A percentile compares a stretch with the other conserved stretches of the same genome.
phyloP scores from a whole-genome alignment of 2,113 vertebrate genomes.

The Rhabdornis inornatus region DNA sequence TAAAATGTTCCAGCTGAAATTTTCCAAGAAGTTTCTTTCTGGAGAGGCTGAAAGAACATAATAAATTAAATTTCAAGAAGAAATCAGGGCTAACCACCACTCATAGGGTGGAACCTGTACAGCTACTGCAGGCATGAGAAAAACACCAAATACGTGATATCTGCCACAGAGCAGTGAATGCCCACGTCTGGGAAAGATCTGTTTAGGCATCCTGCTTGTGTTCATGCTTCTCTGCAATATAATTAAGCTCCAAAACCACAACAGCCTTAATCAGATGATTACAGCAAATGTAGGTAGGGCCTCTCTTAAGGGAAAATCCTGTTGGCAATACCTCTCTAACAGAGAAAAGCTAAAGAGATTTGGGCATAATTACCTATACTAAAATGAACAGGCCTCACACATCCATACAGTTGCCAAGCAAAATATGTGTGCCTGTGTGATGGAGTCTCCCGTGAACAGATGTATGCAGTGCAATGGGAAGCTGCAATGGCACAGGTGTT shows the following conservation, averaged over 20 bases:
- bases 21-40: background rate
- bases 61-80: background rate
- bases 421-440: background rate
- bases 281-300: background rate
- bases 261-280: background rate
- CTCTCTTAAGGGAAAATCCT: background rate
- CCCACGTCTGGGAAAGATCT: background rate
- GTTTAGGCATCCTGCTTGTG: background rate
- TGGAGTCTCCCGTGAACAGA: background rate
- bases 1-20: background rate
- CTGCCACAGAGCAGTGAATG: background rate
- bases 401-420: background rate
- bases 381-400: background rate
- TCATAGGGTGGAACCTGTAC: background rate
- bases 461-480: accelerated
- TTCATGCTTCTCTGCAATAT: background rate
- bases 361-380: background rate
- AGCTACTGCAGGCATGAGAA: background rate
- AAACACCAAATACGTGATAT: background rate
- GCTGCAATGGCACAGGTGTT: background rate
- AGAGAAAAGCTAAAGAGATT: background rate
- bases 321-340: background rate
- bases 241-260: background rate
- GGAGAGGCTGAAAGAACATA: background rate
- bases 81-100: background rate